These are phyloP conservation scores for Pasiphila rectangulata DNA, from an alignment of 2,888 invertebrate genomes.

Conservation along the genomic window DNA sequence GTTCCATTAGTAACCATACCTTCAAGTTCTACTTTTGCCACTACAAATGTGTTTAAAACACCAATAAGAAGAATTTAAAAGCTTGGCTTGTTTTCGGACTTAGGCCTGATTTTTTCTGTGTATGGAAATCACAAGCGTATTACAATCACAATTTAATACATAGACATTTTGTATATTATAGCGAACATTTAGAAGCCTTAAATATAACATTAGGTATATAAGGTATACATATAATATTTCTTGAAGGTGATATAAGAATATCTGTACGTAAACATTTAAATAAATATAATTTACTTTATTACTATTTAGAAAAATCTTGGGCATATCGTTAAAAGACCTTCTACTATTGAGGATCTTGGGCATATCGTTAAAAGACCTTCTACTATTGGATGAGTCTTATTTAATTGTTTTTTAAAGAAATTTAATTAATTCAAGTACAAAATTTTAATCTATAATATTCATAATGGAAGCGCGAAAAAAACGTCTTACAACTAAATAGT, in stretches of 20 bases:
- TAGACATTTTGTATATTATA: constrained; percentile 45
- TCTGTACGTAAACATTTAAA: constrained; percentile 46
- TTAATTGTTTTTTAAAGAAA: no score
- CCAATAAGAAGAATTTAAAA: constrained; percentile 39
- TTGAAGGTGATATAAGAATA: constrained; percentile 56
- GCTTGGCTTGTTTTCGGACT: constrained; percentile 50
- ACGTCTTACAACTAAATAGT: constrained; percentile 13
- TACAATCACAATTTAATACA: constrained; percentile 55
- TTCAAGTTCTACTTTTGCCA: constrained; percentile 37
- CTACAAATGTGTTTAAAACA: constrained; percentile 52
- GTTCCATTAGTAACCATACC: neutral
- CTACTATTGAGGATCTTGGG: no score
- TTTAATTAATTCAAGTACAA: no score
- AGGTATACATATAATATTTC: constrained; percentile 40
- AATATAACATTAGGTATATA: constrained; percentile 35
- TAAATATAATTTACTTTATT: constrained; percentile 38
- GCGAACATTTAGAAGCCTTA: constrained; percentile 47
- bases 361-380: no score
- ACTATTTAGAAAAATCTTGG: constrained; percentile 20
- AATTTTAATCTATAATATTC: no score
- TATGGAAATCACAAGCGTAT: constrained; percentile 48
- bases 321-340: no score
- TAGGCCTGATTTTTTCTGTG: constrained; percentile 46
- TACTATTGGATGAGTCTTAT: no score
- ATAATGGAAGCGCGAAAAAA: constrained; percentile 44